These are phyloP conservation scores for Gymnoscopelus braueri DNA, from an alignment of 2,797 vertebrate species.

Conservation along the genomic window DNA sequence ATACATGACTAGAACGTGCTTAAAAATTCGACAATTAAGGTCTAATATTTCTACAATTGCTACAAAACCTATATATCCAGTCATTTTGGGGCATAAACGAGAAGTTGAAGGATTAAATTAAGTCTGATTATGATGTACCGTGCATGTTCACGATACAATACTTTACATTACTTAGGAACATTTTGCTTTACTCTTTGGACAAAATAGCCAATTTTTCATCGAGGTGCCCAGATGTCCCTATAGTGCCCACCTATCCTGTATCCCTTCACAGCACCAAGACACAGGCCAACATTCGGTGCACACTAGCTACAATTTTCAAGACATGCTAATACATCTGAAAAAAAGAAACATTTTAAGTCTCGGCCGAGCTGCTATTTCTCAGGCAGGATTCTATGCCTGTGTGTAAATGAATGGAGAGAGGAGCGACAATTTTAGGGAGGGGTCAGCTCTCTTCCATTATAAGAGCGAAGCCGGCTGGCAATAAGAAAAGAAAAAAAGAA, in stretches of 20 bases:
- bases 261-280: background rate
- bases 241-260: too few relatives aligned
- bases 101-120: too few relatives aligned
- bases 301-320: background rate
- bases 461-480: conserved; percentile 57
- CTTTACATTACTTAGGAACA: background rate
- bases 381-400: background rate
- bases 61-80: too few relatives aligned
- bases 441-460: conserved; percentile 54
- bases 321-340: background rate
- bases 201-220: background rate
- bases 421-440: conserved; percentile 64
- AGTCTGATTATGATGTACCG: too few relatives aligned
- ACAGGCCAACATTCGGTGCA: background rate
- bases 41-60: too few relatives aligned
- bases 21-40: too few relatives aligned
- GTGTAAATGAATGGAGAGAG: conserved; percentile 22
- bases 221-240: too few relatives aligned
- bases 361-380: background rate
- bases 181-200: background rate
- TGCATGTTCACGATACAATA: too few relatives aligned
- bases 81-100: too few relatives aligned
- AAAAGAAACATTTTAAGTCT: background rate
- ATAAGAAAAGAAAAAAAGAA: background rate
- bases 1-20: too few relatives aligned